Conservation (phyloP, 2,797 vertebrate species). For the Silurus lanzhouensis region DNA sequence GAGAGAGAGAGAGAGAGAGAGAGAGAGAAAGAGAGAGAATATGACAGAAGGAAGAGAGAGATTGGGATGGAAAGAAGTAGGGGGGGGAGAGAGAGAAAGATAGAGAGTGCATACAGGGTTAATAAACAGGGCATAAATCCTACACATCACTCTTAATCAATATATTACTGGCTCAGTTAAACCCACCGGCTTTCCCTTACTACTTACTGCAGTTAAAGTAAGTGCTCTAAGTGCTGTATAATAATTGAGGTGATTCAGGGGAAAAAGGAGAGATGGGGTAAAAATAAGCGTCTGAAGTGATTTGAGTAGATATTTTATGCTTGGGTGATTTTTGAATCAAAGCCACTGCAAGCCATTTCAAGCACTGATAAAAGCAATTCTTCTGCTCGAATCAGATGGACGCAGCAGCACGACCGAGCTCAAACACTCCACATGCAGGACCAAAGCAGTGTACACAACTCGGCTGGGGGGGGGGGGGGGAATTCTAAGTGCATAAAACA, state of each 20-base stretch:
- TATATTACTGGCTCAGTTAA: not conserved
- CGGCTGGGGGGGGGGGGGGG: not conserved
- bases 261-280: not conserved
- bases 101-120: not conserved
- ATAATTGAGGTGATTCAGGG: slow-evolving; percentile 15
- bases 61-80: not conserved
- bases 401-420: not conserved
- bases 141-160: not conserved
- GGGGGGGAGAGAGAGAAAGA: not conserved
- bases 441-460: not conserved
- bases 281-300: slow-evolving; percentile 24
- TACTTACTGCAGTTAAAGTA: slow-evolving; percentile 7
- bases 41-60: not conserved
- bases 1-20: not conserved
- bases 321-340: slow-evolving; percentile 19
- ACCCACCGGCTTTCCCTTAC: not conserved
- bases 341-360: slow-evolving; percentile 11
- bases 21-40: not conserved
- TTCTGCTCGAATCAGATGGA: not conserved
- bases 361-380: not conserved
- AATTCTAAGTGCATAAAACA: not conserved
- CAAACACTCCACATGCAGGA: not conserved
- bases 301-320: slow-evolving; percentile 14
- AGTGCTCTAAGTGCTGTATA: slow-evolving; percentile 20
- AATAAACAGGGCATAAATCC: slow-evolving; percentile 20